These are phyloP conservation scores for Candoia aspera DNA, from an alignment of 2,113 vertebrate genomes.

Conservation along the genomic window DNA sequence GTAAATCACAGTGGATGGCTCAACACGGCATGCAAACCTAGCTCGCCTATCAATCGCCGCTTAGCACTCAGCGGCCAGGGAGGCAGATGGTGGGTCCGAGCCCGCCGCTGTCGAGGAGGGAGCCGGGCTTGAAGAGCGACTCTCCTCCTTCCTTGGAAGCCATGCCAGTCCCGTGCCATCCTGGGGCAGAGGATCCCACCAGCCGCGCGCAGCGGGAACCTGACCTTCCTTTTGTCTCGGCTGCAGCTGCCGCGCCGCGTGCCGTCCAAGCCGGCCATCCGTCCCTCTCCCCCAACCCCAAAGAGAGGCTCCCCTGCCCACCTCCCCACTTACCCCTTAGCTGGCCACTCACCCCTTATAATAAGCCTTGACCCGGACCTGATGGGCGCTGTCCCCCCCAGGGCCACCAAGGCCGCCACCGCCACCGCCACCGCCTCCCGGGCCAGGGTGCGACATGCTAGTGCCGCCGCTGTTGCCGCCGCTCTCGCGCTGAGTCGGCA, in stretches of 20 bases:
- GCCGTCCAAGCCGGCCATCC: background rate
- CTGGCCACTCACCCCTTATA: slow-evolving; percentile 85
- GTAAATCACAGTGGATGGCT: background rate
- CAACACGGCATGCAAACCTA: background rate
- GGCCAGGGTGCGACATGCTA: slow-evolving; percentile 81
- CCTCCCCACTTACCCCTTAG: background rate
- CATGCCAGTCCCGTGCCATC: background rate
- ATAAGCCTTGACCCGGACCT: slow-evolving; percentile 91
- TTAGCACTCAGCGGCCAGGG: background rate
- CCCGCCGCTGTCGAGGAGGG: background rate
- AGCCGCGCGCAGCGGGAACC: background rate
- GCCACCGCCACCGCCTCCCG: slow-evolving; percentile 24
- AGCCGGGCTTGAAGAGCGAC: background rate
- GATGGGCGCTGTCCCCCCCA: slow-evolving; percentile 72
- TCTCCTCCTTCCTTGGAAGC: background rate
- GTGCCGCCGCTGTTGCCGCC: slow-evolving; percentile 46
- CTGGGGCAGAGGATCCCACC: background rate
- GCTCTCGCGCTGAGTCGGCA: slow-evolving; percentile 96
- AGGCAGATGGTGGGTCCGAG: background rate
- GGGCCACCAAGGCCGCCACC: slow-evolving; percentile 36
- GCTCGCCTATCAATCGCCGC: background rate
- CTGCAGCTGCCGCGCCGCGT: background rate
- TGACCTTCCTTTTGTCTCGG: background rate
- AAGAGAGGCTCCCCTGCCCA: background rate
- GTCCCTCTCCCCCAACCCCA: background rate